Evolutionary conservation across 2,888 invertebrate genomes (phyloP).

Genomic region (Belgica antarctica): DNA sequence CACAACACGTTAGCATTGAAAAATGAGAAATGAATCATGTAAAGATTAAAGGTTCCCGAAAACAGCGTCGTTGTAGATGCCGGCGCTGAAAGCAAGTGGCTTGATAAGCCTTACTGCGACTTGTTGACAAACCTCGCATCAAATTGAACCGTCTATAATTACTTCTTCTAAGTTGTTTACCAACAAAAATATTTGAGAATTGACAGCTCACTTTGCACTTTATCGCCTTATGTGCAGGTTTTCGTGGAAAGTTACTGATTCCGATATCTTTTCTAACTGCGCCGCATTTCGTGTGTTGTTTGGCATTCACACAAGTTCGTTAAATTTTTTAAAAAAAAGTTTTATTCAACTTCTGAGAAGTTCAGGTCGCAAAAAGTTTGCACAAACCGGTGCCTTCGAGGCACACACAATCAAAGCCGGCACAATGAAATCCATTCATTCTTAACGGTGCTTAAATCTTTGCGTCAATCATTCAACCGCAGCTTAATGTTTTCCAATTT

Average conservation of each 20-base stretch:
- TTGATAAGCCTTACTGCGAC: too few species aligned
- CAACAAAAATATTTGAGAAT: neutral
- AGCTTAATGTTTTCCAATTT: neutral
- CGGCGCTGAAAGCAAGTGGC: too few species aligned
- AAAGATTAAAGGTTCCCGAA: too few species aligned
- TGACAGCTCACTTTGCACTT: conserved; percentile 2
- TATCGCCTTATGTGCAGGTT: neutral
- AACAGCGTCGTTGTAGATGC: too few species aligned
- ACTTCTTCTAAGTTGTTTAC: neutral
- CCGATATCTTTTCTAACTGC: neutral
- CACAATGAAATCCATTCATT: conserved; percentile 32
- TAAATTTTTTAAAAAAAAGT: neutral
- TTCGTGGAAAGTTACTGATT: too few species aligned
- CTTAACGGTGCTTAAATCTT: conserved; percentile 15
- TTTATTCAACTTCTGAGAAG: conserved; percentile 10
- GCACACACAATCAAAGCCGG: too few species aligned
- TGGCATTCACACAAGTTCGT: neutral
- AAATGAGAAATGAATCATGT: too few species aligned
- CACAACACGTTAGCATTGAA: too few species aligned
- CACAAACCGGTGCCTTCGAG: neutral
- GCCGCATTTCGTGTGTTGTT: neutral
- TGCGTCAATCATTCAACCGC: conserved; percentile 28
- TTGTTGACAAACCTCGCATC: too few species aligned
- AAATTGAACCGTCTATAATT: too few species aligned
- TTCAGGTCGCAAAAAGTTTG: neutral